A percentile compares a stretch with the other conserved stretches of the same genome.
phyloP scores from a whole-genome alignment of 2,113 vertebrate genomes.

The Rhabdornis inornatus region DNA sequence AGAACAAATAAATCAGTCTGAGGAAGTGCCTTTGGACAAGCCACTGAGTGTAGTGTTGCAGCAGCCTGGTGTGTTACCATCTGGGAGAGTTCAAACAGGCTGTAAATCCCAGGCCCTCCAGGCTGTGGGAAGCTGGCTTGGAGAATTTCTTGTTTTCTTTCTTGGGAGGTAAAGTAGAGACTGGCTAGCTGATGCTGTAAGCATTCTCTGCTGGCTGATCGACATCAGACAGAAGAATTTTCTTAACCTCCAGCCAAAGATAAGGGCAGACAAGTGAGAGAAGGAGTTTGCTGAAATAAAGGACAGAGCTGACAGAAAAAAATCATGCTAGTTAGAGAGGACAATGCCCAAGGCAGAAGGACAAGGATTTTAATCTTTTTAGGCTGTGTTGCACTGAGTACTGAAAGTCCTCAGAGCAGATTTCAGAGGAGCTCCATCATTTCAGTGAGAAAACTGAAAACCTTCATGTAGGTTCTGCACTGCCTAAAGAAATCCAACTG shows the following conservation, averaged over 20 bases:
- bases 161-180: conserved; percentile 40
- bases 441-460: background rate
- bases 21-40: conserved; percentile 55
- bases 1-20: conserved; percentile 59
- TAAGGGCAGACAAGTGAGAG: background rate
- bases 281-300: background rate
- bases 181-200: conserved; percentile 46
- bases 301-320: background rate
- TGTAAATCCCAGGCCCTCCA: conserved; percentile 47
- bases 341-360: background rate
- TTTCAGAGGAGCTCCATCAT: background rate
- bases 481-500: background rate
- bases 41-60: conserved; percentile 9
- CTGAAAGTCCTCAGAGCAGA: background rate
- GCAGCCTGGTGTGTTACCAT: conserved; percentile 29
- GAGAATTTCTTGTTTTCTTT: conserved; percentile 70
- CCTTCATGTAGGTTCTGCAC: background rate
- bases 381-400: background rate
- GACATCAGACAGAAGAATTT: conserved; percentile 44
- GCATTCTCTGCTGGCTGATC: conserved; percentile 60
- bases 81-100: conserved; percentile 59
- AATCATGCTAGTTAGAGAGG: background rate
- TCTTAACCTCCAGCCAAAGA: conserved; percentile 57
- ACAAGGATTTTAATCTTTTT: background rate
- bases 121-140: conserved; percentile 45